These are phyloP conservation scores for Agriopis marginaria DNA, from an alignment of 2,888 invertebrate genomes.

Conservation along the genomic window DNA sequence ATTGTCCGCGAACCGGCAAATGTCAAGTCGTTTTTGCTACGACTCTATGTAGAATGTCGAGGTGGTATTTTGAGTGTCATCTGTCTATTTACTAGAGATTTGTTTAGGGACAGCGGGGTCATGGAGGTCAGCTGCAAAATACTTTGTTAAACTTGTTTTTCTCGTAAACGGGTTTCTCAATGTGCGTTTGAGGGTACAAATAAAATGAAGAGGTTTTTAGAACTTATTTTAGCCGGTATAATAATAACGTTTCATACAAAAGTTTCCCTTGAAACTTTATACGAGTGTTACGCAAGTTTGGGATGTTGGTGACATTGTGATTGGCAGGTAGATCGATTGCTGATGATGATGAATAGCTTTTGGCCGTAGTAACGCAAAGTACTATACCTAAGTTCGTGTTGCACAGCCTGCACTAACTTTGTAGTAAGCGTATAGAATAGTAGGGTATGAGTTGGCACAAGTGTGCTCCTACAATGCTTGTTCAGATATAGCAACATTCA, in stretches of 20 bases:
- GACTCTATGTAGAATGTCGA: slow-evolving; percentile 49
- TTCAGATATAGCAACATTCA: slow-evolving; percentile 42
- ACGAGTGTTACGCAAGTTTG: background rate
- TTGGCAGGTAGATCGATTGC: slow-evolving; percentile 19
- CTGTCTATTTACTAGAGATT: slow-evolving; percentile 37
- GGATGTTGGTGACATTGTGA: slow-evolving; percentile 6
- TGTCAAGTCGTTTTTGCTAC: slow-evolving; percentile 52
- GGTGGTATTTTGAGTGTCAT: slow-evolving; percentile 54
- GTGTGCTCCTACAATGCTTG: slow-evolving; percentile 34
- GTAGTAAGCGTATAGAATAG: slow-evolving; percentile 19
- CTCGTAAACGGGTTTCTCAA: slow-evolving; percentile 14
- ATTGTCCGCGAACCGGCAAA: slow-evolving; percentile 44
- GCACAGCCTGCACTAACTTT: slow-evolving; percentile 32
- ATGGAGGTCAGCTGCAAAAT: slow-evolving; percentile 30
- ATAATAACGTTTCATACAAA: slow-evolving; percentile 1
- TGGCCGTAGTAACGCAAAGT: slow-evolving; percentile 16
- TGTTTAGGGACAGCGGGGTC: slow-evolving; percentile 28
- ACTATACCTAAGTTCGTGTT: slow-evolving; percentile 20
- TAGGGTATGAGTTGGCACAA: slow-evolving; percentile 36
- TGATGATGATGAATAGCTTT: slow-evolving; percentile 29
- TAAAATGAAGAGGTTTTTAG: background rate
- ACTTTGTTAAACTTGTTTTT: slow-evolving; percentile 28
- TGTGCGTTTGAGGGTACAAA: background rate
- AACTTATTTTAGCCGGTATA: background rate
- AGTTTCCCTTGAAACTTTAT: background rate